phyloP scores from a whole-genome alignment of 2,797 vertebrate species.

The Artibeus lituratus region DNA sequence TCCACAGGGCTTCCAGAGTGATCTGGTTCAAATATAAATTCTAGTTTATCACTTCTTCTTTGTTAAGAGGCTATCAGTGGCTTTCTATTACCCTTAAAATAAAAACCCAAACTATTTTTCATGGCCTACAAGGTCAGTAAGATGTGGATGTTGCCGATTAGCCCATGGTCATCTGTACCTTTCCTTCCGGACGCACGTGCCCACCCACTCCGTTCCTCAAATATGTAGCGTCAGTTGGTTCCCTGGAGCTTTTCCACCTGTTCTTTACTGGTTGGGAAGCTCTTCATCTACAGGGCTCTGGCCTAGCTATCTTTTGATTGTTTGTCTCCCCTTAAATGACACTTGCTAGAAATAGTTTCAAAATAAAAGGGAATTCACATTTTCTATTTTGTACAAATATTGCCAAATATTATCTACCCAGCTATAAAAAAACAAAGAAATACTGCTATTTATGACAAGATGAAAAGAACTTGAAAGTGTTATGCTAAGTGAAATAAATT shows the following conservation, averaged over 20 bases:
- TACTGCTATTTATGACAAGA: not conserved
- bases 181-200: rapidly evolving
- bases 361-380: not conserved
- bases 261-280: not conserved
- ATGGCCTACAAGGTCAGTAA: not conserved
- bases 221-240: not conserved
- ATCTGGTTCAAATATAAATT: not conserved
- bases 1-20: not conserved
- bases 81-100: not conserved
- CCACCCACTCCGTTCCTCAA: not conserved
- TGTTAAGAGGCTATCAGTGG: not conserved
- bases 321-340: not conserved
- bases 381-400: not conserved
- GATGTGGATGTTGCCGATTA: not conserved
- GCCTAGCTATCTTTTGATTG: not conserved
- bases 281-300: not conserved
- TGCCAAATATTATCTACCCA: not conserved
- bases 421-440: not conserved
- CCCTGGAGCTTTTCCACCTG: not conserved
- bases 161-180: not conserved
- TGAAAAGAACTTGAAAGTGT: not conserved
- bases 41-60: not conserved
- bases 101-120: not conserved
- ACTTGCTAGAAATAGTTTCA: conserved; percentile 4
- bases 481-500: not conserved